These are phyloP conservation scores for Sphaeridia pumilis DNA, from an alignment of 2,888 invertebrate species.

Conservation along the genomic window DNA sequence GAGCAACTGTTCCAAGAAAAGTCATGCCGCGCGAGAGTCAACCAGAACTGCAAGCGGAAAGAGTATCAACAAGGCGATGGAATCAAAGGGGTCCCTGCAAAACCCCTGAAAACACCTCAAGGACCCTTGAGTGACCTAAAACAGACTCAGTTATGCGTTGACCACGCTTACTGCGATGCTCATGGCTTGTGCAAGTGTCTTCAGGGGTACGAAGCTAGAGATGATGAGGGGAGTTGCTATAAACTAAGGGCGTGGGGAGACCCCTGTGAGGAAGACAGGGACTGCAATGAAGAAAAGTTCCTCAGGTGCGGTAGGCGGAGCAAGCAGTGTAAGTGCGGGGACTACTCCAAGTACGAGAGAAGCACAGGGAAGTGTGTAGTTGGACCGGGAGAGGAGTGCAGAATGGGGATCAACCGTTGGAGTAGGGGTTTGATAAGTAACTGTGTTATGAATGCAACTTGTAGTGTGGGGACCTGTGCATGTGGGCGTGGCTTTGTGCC, in stretches of 20 bases:
- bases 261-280: neutral
- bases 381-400: slow-evolving; percentile 6
- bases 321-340: slow-evolving; percentile 7
- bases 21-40: slow-evolving; percentile 8
- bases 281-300: slow-evolving; percentile 9
- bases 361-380: neutral
- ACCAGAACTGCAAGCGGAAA: neutral
- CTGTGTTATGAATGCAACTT: slow-evolving; percentile 6
- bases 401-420: neutral
- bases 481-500: slow-evolving; percentile 1
- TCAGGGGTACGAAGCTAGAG: neutral
- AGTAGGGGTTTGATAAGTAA: neutral
- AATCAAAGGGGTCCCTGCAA: slow-evolving; percentile 2
- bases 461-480: slow-evolving; percentile 5
- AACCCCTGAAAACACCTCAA: neutral
- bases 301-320: neutral
- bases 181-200: slow-evolving; percentile 7
- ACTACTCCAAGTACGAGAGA: neutral
- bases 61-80: slow-evolving; percentile 3
- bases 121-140: neutral
- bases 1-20: slow-evolving; percentile 8
- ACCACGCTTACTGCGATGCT: slow-evolving; percentile 6
- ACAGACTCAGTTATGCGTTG: slow-evolving; percentile 11
- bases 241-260: slow-evolving; percentile 2
- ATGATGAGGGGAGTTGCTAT: slow-evolving; percentile 1